Conservation (phyloP, 2,113 vertebrate genomes). For the Tachysurus vachellii region DNA sequence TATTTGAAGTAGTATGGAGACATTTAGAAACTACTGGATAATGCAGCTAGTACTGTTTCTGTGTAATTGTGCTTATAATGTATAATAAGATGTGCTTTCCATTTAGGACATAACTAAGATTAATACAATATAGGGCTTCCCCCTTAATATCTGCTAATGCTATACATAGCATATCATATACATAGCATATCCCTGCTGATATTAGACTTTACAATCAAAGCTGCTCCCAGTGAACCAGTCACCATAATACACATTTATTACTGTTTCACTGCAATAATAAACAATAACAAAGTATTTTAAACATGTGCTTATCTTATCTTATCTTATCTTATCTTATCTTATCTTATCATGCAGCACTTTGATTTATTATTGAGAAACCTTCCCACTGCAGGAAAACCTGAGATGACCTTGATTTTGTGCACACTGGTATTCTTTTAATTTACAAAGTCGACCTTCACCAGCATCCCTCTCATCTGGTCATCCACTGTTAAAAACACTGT, state of each 20-base stretch:
- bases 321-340: too few species aligned
- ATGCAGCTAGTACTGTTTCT: not conserved
- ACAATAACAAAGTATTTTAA: too few species aligned
- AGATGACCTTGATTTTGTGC: not conserved
- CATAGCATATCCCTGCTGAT: too few species aligned
- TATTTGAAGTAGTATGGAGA: not conserved
- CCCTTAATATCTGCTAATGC: not conserved
- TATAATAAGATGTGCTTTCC: not conserved
- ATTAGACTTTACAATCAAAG: too few species aligned
- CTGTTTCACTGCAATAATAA: too few species aligned
- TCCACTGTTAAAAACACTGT: not conserved
- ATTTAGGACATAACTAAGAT: not conserved
- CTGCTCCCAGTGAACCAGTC: too few species aligned
- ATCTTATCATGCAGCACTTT: not conserved
- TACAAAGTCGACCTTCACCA: not conserved
- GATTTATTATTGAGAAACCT: not conserved
- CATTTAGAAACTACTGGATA: not conserved
- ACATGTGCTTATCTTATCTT: too few species aligned
- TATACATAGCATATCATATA: not conserved
- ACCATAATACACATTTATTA: too few species aligned
- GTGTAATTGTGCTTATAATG: not conserved
- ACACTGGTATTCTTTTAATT: not conserved
- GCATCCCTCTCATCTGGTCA: not conserved
- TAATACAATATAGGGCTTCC: not conserved
- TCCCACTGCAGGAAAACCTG: constrained; percentile 12